A percentile compares a stretch with the other conserved stretches of the same genome.
These are phyloP conservation scores for Cliona cf. orientalis DNA, from an alignment of 37 sponge, comb jelly and placozoan species.

Conservation along the genomic window DNA sequence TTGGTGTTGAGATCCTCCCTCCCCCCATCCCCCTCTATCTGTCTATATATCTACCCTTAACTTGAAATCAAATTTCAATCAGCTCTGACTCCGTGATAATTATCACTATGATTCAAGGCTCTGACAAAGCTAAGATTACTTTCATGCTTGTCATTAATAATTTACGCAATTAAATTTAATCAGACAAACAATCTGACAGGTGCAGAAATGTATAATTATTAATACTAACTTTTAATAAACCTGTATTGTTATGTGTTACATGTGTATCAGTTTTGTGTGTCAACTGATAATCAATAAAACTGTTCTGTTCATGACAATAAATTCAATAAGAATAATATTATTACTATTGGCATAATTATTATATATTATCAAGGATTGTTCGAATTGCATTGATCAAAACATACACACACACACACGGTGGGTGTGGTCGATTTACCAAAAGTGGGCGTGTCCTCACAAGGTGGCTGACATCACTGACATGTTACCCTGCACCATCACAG, in stretches of 20 bases:
- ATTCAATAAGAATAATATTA: neutral
- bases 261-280: neutral
- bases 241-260: neutral
- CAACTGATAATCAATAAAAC: neutral
- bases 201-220: too few species aligned
- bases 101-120: too few species aligned
- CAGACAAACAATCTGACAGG: too few species aligned
- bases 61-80: too few species aligned
- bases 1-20: too few species aligned
- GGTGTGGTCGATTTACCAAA: neutral
- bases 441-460: conserved; percentile 1
- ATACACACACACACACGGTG: neutral
- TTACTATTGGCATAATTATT: neutral
- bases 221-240: neutral
- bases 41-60: too few species aligned
- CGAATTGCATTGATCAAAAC: too few species aligned
- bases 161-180: too few species aligned
- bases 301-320: neutral
- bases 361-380: neutral
- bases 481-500: conserved; percentile 79
- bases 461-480: conserved; percentile 77
- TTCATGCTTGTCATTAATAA: too few species aligned
- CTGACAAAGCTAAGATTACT: too few species aligned
- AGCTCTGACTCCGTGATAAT: too few species aligned
- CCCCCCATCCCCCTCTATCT: too few species aligned